A percentile compares a stretch with the other conserved stretches of the same genome.
These are phyloP conservation scores for Megalopta genalis DNA, from an alignment of 1,140 invertebrate genomes.

Conservation along the genomic window DNA sequence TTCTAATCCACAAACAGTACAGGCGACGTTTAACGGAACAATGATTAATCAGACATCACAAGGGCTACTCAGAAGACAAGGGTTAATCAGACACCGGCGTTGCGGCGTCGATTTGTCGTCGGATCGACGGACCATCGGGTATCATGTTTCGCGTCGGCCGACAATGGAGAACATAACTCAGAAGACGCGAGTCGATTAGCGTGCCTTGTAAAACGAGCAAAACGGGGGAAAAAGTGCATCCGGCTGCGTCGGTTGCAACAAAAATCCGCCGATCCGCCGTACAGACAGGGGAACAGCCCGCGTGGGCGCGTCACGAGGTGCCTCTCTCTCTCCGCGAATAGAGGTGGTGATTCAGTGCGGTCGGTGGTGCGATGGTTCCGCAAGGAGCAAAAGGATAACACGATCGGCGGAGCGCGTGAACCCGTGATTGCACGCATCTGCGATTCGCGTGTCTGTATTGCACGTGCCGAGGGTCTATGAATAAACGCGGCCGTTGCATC, in stretches of 20 bases:
- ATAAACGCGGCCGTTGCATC: slow-evolving; percentile 37
- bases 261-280: neutral
- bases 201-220: neutral
- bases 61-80: too few species aligned
- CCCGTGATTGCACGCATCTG: slow-evolving; percentile 34
- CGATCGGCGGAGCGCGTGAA: slow-evolving; percentile 17
- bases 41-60: too few species aligned
- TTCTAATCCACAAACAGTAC: too few species aligned
- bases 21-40: too few species aligned
- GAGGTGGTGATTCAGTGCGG: slow-evolving; percentile 50
- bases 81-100: too few species aligned
- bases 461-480: slow-evolving; percentile 18
- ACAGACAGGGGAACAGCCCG: neutral
- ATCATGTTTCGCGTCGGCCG: too few species aligned
- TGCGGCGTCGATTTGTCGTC: too few species aligned
- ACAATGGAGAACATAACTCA: neutral
- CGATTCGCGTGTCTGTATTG: slow-evolving; percentile 23
- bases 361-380: slow-evolving; percentile 1
- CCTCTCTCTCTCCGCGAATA: slow-evolving; percentile 47
- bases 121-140: too few species aligned
- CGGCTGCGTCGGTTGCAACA: neutral
- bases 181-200: slow-evolving; percentile 1
- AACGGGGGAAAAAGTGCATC: neutral
- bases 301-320: slow-evolving; percentile 24
- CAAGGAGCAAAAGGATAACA: slow-evolving; percentile 39